A percentile compares a stretch with the other conserved stretches of the same genome.
Evolutionary conservation across 2,888 invertebrate genomes (phyloP).

Genomic region (Deilephila elpenor): DNA sequence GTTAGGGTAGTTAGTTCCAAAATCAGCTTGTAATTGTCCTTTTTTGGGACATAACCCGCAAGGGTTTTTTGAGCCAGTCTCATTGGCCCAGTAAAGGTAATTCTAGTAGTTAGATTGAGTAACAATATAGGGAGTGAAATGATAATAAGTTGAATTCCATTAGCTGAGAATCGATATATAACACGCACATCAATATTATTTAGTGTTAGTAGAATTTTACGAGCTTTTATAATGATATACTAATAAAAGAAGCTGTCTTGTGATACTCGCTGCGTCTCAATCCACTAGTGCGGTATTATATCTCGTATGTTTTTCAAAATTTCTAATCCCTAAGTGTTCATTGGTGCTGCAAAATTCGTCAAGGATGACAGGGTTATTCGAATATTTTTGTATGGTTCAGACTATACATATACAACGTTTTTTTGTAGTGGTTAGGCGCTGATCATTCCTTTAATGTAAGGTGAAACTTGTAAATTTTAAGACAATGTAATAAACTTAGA

Average conservation of each 20-base stretch:
- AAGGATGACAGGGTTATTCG: conserved; percentile 70
- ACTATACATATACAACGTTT: conserved; percentile 52
- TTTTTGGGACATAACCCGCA: background rate
- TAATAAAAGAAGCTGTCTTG: background rate
- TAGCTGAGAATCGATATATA: background rate
- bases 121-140: background rate
- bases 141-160: background rate
- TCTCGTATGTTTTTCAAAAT: conserved; percentile 50
- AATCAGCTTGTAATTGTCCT: background rate
- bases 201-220: background rate
- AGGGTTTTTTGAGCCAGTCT: background rate
- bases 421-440: conserved; percentile 56
- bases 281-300: conserved; percentile 28
- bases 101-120: background rate
- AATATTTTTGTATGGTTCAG: conserved; percentile 63
- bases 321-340: conserved; percentile 67
- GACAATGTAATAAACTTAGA: conserved; percentile 59
- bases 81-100: background rate
- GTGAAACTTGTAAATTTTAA: conserved; percentile 64
- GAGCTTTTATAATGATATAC: conserved; percentile 4
- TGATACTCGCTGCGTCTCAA: background rate
- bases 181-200: background rate
- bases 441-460: conserved; percentile 72
- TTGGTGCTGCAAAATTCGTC: conserved; percentile 73
- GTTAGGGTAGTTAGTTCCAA: background rate